Evolutionary conservation across 1,140 invertebrate species (phyloP).

Genomic region (Aradophagus sp.): DNA sequence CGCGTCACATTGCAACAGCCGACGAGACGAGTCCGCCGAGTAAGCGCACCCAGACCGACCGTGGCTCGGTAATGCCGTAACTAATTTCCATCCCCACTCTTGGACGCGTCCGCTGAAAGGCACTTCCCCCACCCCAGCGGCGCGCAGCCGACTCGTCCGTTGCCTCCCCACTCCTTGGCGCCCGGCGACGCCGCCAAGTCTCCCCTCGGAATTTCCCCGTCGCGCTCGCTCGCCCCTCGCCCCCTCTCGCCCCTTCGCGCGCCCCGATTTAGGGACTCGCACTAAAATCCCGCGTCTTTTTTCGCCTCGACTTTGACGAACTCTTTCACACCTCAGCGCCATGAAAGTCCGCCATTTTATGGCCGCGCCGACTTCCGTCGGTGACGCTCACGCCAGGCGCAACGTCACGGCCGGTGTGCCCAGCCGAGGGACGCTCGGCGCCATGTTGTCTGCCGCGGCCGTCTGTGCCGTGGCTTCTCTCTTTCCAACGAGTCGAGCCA

Average conservation of each 20-base stretch:
- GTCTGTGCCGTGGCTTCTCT: constrained; percentile 57
- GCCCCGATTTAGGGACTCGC: constrained; percentile 4
- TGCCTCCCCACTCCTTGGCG: constrained; percentile 6
- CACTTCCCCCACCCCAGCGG: constrained; percentile 10
- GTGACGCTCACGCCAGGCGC: constrained; percentile 67
- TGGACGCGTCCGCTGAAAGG: constrained; percentile 60
- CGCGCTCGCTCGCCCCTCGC: constrained; percentile 7
- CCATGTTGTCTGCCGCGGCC: constrained; percentile 72
- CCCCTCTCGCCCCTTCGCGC: neutral
- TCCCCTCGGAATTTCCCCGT: constrained; percentile 26
- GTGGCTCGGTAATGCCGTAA: constrained; percentile 73
- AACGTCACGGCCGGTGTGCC: constrained; percentile 66
- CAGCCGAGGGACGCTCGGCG: constrained; percentile 66
- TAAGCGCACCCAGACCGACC: constrained; percentile 47
- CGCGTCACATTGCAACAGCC: constrained; percentile 71
- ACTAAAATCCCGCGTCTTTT: constrained; percentile 52
- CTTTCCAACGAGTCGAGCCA: constrained; percentile 50
- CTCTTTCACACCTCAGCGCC: constrained; percentile 68
- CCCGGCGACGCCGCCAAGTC: constrained; percentile 24
- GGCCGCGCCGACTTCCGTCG: constrained; percentile 67
- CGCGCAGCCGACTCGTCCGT: constrained; percentile 3
- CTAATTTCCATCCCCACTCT: constrained; percentile 71
- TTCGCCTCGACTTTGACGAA: constrained; percentile 51
- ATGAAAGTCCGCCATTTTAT: constrained; percentile 72
- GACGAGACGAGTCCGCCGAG: constrained; percentile 62